Evolutionary conservation across 2,888 invertebrate species (phyloP), one percentile per base, ranked within the genome.

Genomic region (Beris chalybata): DNA sequence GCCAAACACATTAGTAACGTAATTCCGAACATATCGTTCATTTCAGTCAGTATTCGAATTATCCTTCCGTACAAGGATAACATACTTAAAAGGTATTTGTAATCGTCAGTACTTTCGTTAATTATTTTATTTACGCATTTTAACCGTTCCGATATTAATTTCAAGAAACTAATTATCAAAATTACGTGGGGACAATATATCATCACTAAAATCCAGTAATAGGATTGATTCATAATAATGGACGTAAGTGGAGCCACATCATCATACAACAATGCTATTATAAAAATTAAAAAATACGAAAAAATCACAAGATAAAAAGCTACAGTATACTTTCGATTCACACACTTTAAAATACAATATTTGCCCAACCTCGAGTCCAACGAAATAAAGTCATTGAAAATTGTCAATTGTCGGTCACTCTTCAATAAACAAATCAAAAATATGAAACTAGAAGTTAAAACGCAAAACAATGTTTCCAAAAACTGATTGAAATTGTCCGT

Each of bases 91-190:
- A 53, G 53, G 2, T 53, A 6, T 5, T 53, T 53, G 9, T 7
- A 38, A 38, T 38, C 29, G 22, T 29, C 22, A 6, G 6, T 53
- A 22, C 5, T 11, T 7, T 38, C 38, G 9, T 38, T 6, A 53
- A 53, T 22, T 1, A 13, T 29, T 53, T 53, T 30, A 55, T 55
- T 55, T 12, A 55, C 4, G n/a, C 11, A 13, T n/a, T 32, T 30
- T 1, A 55, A 15, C 4, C 54, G 54, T n/a, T 11, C n/a, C n/a
- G 32, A 30, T 13, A 15, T 15, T 4, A 55, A 13, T 30, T 55
- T 29, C 15, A 55, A 32, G 6, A 55, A 55, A 31, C 54, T 31
- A 12, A 32, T n/a, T 31, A 55, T 32, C 11, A 55, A 55, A 5
- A 32, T 12, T 15, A 55, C 3, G 4, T 31, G 31, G 4, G 29